Percentiles rank a stretch among this genome's conserved stretches.
These are phyloP conservation scores for Altica lythri DNA, from an alignment of 2,888 invertebrate species.

Conservation along the genomic window DNA sequence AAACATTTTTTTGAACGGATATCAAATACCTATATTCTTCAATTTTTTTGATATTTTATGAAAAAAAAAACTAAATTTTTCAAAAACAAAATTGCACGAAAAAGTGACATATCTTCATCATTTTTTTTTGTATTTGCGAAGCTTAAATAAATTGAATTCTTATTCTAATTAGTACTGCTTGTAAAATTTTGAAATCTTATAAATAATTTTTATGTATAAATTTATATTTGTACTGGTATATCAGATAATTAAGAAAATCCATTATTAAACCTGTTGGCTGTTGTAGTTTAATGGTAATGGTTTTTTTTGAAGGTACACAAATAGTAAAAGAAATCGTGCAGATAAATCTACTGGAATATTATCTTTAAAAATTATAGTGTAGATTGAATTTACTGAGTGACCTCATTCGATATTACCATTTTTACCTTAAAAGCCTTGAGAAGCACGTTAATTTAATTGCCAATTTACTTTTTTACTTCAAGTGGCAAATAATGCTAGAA, in stretches of 20 bases:
- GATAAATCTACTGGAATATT: background rate
- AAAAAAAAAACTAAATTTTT: no score
- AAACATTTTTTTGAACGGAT: no score
- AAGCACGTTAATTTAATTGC: background rate
- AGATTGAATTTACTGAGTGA: constrained; percentile 3
- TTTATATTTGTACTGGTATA: no score
- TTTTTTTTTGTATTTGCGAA: no score
- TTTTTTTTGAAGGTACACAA: background rate
- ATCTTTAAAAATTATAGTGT: background rate
- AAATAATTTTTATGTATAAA: no score
- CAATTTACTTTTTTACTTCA: background rate
- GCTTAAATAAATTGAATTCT: no score
- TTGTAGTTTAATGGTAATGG: background rate
- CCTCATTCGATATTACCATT: background rate
- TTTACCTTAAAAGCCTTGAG: constrained; percentile 3
- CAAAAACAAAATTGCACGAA: no score
- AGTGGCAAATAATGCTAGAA: background rate
- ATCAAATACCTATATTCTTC: no score
- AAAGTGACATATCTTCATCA: no score
- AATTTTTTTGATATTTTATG: no score
- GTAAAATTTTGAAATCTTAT: no score
- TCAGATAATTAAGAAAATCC: background rate
- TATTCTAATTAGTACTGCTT: no score
- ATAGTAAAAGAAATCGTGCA: background rate
- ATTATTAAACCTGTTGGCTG: background rate